Evolutionary conservation across 2,797 vertebrate genomes (phyloP).

Genomic region (Garrulus glandarius): DNA sequence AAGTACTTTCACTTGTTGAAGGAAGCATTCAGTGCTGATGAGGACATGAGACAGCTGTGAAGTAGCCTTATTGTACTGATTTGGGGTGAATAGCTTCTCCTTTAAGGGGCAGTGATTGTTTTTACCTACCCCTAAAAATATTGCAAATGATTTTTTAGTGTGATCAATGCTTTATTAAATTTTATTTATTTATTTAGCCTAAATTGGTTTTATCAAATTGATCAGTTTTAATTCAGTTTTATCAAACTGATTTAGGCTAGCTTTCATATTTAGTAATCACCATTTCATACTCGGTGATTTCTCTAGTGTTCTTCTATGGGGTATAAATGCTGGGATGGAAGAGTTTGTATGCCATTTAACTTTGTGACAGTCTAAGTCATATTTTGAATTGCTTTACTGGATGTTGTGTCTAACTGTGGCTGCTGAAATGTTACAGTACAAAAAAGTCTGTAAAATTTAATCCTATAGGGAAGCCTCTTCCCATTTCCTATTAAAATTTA

Average conservation of each 20-base stretch:
- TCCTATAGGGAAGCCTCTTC: background rate
- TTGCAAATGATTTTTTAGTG: background rate
- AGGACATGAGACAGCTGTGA: background rate
- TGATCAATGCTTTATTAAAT: background rate
- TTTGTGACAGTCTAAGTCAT: background rate
- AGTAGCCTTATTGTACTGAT: background rate
- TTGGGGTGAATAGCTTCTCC: background rate
- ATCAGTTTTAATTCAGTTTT: background rate
- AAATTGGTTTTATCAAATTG: background rate
- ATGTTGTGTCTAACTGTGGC: background rate
- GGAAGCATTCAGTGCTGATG: background rate
- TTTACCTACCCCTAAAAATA: background rate
- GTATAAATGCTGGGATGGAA: background rate
- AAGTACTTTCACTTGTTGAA: background rate
- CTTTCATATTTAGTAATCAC: background rate
- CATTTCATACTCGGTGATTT: background rate
- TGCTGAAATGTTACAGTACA: background rate
- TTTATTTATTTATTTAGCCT: background rate
- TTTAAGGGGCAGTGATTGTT: background rate
- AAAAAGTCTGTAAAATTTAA: background rate
- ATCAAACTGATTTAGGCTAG: background rate
- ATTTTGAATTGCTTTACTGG: background rate
- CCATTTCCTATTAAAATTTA: background rate
- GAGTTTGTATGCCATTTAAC: background rate
- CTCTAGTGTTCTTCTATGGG: background rate